Evolutionary conservation across 2,113 vertebrate species (phyloP).

Genomic region (Mirza zaza): DNA sequence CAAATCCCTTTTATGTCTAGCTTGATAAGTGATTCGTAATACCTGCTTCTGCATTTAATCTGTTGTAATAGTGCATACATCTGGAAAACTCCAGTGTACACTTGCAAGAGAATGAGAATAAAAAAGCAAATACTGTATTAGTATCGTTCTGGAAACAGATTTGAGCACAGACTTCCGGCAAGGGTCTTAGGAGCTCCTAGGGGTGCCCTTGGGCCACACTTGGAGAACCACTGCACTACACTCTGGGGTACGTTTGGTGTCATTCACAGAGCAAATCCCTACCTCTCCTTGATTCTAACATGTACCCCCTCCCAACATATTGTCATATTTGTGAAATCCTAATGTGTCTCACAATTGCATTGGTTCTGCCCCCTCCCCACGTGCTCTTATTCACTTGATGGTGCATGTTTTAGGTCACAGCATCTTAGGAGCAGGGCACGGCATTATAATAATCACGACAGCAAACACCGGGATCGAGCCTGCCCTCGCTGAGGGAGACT

Average conservation of each 20-base stretch:
- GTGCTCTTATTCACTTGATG: fast-evolving
- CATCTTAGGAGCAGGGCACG: neutral
- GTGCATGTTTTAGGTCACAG: fast-evolving
- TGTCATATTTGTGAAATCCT: neutral
- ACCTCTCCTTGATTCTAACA: neutral
- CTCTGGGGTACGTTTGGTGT: neutral
- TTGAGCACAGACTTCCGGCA: neutral
- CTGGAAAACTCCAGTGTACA: neutral
- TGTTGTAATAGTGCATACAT: too few species aligned
- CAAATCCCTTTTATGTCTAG: neutral
- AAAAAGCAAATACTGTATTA: neutral
- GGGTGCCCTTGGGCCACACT: neutral
- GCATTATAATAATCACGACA: fast-evolving
- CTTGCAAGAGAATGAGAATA: neutral
- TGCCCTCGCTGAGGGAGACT: too few species aligned
- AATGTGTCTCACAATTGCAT: fast-evolving
- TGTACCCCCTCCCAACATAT: fast-evolving
- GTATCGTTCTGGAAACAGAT: neutral
- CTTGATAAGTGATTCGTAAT: neutral
- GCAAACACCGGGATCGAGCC: neutral
- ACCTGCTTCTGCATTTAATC: neutral
- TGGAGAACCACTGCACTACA: neutral
- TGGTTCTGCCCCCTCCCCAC: too few species aligned
- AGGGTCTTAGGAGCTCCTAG: neutral
- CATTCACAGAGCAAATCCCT: neutral